Evolutionary conservation across 2,113 vertebrate species (phyloP), one percentile per base, ranked within the genome.

Genomic region (Hemiprocne comata): DNA sequence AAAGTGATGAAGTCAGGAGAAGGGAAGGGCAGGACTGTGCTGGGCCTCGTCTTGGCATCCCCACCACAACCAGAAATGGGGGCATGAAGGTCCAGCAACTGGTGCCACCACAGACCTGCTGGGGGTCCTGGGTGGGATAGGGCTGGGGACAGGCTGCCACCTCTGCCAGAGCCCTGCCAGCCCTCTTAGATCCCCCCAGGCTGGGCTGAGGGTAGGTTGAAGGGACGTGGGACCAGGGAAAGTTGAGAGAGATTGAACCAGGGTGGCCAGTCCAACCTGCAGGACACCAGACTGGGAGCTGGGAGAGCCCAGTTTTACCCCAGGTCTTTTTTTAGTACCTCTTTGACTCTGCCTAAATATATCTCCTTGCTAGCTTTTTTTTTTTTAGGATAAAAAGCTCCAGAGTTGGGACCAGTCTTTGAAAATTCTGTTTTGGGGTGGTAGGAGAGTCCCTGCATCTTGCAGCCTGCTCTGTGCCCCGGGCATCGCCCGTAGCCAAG

Each of bases 31-130:
- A 13, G 48, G 55, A 62, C 34, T 4, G 5, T 9, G n/a, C 11
- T 10, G 75, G 31, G 46, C 48, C 3, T 11, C 2, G 13, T 55
- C 11, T 10, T 5, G 13, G 60, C 8, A 4, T 38, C 74, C 50
- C 50, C 18, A 2, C 6, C 2, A 1, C 1, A 4, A 48, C 38
- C 33, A 26, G 53, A 31, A 51, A 17, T 0, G 1, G 14, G 31
- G 46, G 14, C 3, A 1, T 0, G n/a, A 28, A 70, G 77, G 40
- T 6, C 1, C 40, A 4, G 42, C 65, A 13, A 50, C 38, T 0
- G 0, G 17, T 4, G 10, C 8, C 2, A 0, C 10, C 24, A 53
- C 25, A 1, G 0, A 17, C 17, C 13, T 11, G 29, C 16, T 2
- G 2, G 34, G 80, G 44, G 20, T 29, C 31, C 51, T 0, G 21